These are phyloP conservation scores for Platysternon megacephalum DNA, from an alignment of 2,113 vertebrate species.

Conservation along the genomic window DNA sequence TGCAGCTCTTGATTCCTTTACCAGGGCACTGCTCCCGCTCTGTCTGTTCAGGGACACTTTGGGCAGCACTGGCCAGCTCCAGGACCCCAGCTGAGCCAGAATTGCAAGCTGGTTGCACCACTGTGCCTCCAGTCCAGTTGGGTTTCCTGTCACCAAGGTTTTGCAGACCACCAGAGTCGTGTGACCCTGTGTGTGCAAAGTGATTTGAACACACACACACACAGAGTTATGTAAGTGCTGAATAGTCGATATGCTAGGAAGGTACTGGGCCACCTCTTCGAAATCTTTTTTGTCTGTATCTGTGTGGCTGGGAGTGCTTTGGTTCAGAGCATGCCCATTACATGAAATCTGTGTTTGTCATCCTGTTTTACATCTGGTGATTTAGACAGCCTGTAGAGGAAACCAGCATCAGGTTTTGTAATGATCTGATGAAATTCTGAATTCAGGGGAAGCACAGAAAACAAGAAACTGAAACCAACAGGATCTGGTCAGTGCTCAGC, in stretches of 20 bases:
- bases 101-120: not conserved
- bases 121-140: no score
- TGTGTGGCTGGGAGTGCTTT: not conserved
- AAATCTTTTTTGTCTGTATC: not conserved
- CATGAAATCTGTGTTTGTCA: not conserved
- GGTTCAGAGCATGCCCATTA: rapidly evolving
- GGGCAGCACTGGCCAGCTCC: not conserved
- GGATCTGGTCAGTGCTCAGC: not conserved
- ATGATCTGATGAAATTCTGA: slow-evolving; percentile 10
- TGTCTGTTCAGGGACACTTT: not conserved
- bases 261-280: not conserved
- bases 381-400: not conserved
- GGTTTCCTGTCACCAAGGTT: not conserved
- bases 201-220: not conserved
- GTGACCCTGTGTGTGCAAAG: not conserved
- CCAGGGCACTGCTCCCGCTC: not conserved
- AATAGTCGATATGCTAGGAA: not conserved
- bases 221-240: not conserved
- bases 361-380: not conserved
- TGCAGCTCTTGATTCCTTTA: not conserved
- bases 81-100: not conserved
- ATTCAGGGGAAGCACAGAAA: slow-evolving; percentile 3
- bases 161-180: rapidly evolving
- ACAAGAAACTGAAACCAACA: not conserved
- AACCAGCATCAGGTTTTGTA: slow-evolving; percentile 1